Evolutionary conservation across 2,888 invertebrate species (phyloP), one percentile per base, ranked within the genome.

Genomic region (Hipparchia semele): DNA sequence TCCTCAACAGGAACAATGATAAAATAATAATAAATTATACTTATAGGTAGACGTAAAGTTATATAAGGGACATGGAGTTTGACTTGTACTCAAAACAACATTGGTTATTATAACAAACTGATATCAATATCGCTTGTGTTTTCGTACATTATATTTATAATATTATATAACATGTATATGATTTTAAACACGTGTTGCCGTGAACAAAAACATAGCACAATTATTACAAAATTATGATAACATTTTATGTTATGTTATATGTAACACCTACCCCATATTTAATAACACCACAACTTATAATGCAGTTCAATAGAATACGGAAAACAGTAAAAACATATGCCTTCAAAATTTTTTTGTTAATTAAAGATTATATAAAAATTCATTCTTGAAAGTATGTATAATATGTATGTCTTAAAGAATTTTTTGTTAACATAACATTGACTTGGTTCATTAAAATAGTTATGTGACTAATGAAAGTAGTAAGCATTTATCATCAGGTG

Each of bases 101-200:
- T 79, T 80, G 71, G 81, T 84, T 84, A 82, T 81, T 81, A 83
- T 83, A 83, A 83, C 80, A 83, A 73, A 51, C 75, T 74, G 77
- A 80, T 80, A 81, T 80, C 79, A 80, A 80, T 79, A 80, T 81
- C 79, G 80, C 78, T 79, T 53, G 73, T 73, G 73, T 76, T 75
- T 73, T 58, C 58, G 46, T 67, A 72, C 67, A 70, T 6, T n/a
- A 8, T 13, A 49, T 51, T 39, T 39, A 70, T 6, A 13, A 8
- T 13, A 49, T 51, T 39, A 4, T 1, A 39, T 39, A 39, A 49
- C 9, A 33, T 46, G 23, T 68, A 56, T 70, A 67, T 68, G 75
- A 64, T 64, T 70, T 70, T 62, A 77, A 72, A 79, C 83, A 86
- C 83, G 81, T 86, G 84, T 86, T 84, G 79, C 80, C 76, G 80